Conservation (phyloP, 2,113 vertebrate genomes). For the Cervus canadensis region DNA sequence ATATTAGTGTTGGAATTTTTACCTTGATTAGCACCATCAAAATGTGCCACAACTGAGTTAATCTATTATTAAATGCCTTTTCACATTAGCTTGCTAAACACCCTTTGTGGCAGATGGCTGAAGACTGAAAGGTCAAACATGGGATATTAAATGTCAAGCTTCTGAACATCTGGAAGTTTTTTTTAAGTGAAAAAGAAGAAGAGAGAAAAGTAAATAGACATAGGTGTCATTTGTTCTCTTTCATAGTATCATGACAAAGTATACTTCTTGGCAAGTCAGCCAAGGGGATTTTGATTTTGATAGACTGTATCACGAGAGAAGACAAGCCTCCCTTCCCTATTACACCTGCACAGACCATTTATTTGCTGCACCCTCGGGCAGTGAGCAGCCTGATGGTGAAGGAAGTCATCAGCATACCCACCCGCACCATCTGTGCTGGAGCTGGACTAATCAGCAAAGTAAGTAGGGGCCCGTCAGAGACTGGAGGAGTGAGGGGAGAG, state of each 20-base stretch:
- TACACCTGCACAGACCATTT: constrained; percentile 58
- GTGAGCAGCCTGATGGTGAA: constrained; percentile 42
- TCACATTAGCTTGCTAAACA: constrained; percentile 2
- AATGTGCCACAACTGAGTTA: constrained; percentile 44
- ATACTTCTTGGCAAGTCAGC: constrained; percentile 14
- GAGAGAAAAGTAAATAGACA: constrained; percentile 35
- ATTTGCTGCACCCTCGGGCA: constrained; percentile 50
- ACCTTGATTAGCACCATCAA: constrained; percentile 3
- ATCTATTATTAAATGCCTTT: constrained; percentile 44
- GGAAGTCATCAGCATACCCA: constrained; percentile 56
- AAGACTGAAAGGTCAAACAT: constrained; percentile 50
- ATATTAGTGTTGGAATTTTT: background rate
- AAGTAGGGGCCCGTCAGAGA: background rate
- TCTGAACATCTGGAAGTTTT: constrained; percentile 62
- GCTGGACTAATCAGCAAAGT: constrained; percentile 58
- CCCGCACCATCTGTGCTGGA: constrained; percentile 70
- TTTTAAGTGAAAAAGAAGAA: background rate
- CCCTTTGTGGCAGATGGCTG: constrained; percentile 57
- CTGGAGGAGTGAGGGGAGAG: background rate
- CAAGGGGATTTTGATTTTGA: constrained; percentile 42
- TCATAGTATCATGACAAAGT: constrained; percentile 49
- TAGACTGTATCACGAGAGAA: constrained; percentile 23
- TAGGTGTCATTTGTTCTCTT: constrained; percentile 2
- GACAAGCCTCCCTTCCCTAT: background rate
- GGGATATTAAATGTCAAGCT: constrained; percentile 51